phyloP scores from a whole-genome alignment of 2,113 vertebrate genomes.

The Erythrocercus mccallii region DNA sequence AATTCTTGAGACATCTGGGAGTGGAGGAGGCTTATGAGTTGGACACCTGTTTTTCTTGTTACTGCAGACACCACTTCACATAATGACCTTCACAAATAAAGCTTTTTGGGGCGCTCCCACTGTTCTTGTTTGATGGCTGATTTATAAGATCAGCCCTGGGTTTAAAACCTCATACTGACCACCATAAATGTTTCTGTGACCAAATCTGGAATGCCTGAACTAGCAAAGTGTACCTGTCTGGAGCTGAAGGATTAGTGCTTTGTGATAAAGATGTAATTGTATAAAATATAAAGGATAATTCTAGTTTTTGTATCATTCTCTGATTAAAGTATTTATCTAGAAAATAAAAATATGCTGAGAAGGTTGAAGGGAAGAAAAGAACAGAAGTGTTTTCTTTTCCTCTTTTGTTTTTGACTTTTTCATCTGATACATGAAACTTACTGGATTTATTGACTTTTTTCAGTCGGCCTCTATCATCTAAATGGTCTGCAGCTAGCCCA shows the following conservation, averaged over 20 bases:
- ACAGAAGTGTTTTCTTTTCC: neutral
- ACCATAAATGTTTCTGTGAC: neutral
- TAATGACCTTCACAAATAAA: neutral
- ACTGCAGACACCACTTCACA: neutral
- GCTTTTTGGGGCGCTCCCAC: neutral
- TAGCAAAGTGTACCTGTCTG: neutral
- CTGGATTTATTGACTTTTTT: neutral
- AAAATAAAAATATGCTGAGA: neutral
- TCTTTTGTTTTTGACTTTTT: neutral
- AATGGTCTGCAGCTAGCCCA: constrained; percentile 85
- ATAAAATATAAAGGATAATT: neutral
- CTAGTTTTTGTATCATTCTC: neutral
- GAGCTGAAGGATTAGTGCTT: neutral
- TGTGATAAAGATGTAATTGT: neutral
- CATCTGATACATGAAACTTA: neutral
- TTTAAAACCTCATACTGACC: neutral
- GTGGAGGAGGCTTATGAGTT: neutral
- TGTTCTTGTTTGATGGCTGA: neutral
- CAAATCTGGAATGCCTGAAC: neutral
- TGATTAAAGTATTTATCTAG: neutral
- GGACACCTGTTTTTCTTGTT: neutral
- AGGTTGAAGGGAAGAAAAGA: neutral
- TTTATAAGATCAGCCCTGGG: neutral
- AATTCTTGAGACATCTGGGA: neutral
- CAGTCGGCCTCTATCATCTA: constrained; percentile 90